Percentiles rank a stretch among this genome's conserved stretches.
Evolutionary conservation across 2,113 vertebrate species (phyloP).

Genomic region (Myotis davidii): DNA sequence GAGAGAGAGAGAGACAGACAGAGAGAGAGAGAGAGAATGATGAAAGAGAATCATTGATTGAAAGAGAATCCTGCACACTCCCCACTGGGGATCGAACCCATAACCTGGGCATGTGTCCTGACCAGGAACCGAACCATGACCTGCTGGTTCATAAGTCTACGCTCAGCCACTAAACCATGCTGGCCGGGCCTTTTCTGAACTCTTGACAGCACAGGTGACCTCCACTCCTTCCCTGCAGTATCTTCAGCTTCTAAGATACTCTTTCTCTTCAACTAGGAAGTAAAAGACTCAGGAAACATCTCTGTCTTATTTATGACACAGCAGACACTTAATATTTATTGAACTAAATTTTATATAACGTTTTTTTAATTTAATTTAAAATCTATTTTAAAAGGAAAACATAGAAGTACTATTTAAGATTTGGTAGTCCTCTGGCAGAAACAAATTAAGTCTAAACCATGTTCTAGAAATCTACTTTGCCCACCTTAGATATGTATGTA

Average conservation of each 20-base stretch:
- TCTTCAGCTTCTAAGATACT: background rate
- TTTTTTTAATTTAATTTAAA: constrained; percentile 30
- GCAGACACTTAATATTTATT: background rate
- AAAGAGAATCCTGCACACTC: too few species aligned
- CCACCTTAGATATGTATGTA: background rate
- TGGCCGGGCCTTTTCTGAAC: background rate
- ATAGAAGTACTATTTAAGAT: background rate
- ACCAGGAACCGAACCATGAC: too few species aligned
- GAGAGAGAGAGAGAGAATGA: too few species aligned
- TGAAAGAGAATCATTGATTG: too few species aligned
- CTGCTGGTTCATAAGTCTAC: too few species aligned
- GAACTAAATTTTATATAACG: background rate
- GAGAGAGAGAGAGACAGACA: too few species aligned
- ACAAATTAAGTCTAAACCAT: constrained; percentile 22
- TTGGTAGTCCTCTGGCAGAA: constrained; percentile 22
- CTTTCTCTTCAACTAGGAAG: background rate
- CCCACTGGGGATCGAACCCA: too few species aligned
- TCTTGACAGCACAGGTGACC: background rate
- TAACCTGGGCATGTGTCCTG: too few species aligned
- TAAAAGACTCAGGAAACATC: background rate
- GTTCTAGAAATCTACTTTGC: constrained; percentile 8
- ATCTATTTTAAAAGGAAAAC: constrained; percentile 9
- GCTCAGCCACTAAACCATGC: too few species aligned
- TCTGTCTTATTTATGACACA: background rate
- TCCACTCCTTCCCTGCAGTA: background rate